phyloP scores from a whole-genome alignment of 2,113 vertebrate genomes.

The Lontra canadensis region DNA sequence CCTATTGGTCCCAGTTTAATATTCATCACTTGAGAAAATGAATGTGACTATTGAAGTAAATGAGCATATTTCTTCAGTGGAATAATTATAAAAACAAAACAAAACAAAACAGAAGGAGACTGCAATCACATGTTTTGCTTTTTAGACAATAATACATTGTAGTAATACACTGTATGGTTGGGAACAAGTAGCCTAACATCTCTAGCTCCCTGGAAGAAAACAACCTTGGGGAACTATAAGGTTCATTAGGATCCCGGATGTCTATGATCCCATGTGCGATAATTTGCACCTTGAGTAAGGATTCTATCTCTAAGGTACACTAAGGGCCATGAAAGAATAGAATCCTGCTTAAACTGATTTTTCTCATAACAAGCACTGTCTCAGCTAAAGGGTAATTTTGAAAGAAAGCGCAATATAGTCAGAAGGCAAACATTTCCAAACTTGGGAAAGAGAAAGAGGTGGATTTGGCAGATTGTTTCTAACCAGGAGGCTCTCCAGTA shows the following conservation, averaged over 20 bases:
- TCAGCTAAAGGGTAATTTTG: not conserved
- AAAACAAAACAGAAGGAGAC: not conserved
- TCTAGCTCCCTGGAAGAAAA: not conserved
- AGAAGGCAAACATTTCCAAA: not conserved
- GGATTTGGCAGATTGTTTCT: not conserved
- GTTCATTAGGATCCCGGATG: not conserved
- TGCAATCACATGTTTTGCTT: not conserved
- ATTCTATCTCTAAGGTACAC: not conserved
- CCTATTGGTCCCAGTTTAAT: not conserved
- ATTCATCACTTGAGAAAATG: not conserved
- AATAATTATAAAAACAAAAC: not conserved
- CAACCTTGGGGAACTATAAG: not conserved
- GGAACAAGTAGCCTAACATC: not conserved
- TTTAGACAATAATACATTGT: not conserved
- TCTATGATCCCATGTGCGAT: not conserved
- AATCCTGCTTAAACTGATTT: not conserved
- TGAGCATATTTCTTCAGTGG: not conserved
- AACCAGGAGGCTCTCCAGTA: not conserved
- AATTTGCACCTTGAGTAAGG: not conserved
- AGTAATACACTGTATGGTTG: not conserved
- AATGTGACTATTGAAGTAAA: not conserved
- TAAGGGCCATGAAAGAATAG: not conserved
- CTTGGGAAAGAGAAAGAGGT: not conserved
- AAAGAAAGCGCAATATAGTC: not conserved
- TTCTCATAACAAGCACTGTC: not conserved